These are phyloP conservation scores for Melinopterus prodromus DNA, from an alignment of 2,888 invertebrate genomes.

Conservation along the genomic window DNA sequence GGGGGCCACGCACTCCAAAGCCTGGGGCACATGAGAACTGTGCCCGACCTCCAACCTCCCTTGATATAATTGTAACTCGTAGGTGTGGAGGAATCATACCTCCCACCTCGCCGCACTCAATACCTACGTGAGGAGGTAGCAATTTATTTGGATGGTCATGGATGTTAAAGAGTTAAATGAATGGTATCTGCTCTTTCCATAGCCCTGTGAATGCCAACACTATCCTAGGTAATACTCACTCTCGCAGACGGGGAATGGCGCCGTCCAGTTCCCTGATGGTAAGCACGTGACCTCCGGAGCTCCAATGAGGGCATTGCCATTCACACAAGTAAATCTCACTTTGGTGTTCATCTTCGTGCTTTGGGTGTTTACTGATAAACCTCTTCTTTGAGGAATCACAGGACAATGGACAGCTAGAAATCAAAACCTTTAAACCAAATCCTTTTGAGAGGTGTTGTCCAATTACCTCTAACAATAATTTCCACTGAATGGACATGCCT, in stretches of 20 bases:
- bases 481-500: slow-evolving; percentile 82
- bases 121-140: slow-evolving; percentile 61
- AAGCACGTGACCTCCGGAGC: slow-evolving; percentile 76
- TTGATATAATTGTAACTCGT: slow-evolving; percentile 76
- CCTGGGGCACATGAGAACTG: slow-evolving; percentile 83
- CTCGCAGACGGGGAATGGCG: slow-evolving; percentile 82
- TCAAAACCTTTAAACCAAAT: not conserved
- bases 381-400: slow-evolving; percentile 75
- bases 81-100: slow-evolving; percentile 66
- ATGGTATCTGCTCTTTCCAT: not conserved
- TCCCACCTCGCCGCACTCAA: slow-evolving; percentile 81
- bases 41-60: slow-evolving; percentile 82
- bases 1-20: slow-evolving; percentile 77
- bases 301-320: slow-evolving; percentile 83
- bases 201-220: not conserved
- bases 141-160: not conserved
- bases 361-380: slow-evolving; percentile 74
- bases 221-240: slow-evolving; percentile 64
- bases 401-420: slow-evolving; percentile 78
- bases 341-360: slow-evolving; percentile 79
- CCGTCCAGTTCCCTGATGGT: slow-evolving; percentile 89
- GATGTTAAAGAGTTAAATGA: not conserved
- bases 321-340: slow-evolving; percentile 78
- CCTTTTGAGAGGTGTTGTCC: too few relatives aligned
- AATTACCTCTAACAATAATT: slow-evolving; percentile 77